Base-by-base conservation (phyloP, 2,113 vertebrate species). In the Erinaceus europaeus region DNA sequence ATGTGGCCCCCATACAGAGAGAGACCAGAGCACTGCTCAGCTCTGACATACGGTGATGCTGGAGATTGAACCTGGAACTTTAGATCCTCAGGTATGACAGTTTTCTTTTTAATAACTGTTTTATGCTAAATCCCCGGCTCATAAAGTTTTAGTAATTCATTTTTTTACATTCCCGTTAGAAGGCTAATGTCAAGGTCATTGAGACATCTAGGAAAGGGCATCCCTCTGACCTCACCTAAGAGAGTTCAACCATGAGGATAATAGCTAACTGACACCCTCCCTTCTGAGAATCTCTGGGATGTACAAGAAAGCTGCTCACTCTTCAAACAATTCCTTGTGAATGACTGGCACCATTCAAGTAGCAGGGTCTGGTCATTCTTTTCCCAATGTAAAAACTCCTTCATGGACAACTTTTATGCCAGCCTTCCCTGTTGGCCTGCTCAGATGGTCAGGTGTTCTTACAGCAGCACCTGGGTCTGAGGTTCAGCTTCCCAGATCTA, bases 291-390 rank as follows among this genome's bases (percentile, higher is more conserved):
- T 3, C 23, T 68, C 59, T 50, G 34, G 13, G 64, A 68, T 4
- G n/a, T 21, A n/a, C 7, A 23, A 5, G 6, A 32, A 50, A 69
- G 21, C 2, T 4, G 3, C 0, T 0, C 15, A 52, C 18, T 76
- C 55, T 21, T 59, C 13, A 0, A 34, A 12, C 42, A 55, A 36
- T 25, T 36, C 29, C n/a, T 14, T 42, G 64, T 4, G 27, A 29
- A 27, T 50, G 48, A 14, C 50, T 38, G 20, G 15, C 52, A 59
- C 27, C 21, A 3, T 29, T 17, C 6, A 3, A 13, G 11, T 5
- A 25, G 8, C 4, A 46, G 52, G 38, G 9, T 14, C n/a, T 77
- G 46, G 42, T 20, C 50, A 38, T 18, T 34, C 48, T 79, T 34
- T 48, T 2, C 14, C 29, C 36, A 67, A 6, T 20, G 9, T 9